These are phyloP conservation scores for Panulirus ornatus DNA, from an alignment of 1,140 invertebrate genomes.

Conservation along the genomic window DNA sequence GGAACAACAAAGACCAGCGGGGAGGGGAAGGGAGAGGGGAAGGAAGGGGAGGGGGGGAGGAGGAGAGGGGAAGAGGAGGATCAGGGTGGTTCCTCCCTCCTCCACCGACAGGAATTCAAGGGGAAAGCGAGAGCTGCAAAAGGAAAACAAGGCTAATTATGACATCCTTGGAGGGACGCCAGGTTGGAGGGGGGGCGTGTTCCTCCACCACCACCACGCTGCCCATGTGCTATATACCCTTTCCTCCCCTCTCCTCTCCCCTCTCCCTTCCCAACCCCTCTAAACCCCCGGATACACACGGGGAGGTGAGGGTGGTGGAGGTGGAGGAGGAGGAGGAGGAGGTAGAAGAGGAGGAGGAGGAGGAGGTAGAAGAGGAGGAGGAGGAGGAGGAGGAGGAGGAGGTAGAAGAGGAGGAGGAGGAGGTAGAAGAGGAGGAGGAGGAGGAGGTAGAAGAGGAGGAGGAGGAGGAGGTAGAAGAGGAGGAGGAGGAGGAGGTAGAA, in stretches of 20 bases:
- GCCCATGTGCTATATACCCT: background rate
- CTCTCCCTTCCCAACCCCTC: background rate
- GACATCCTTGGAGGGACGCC: slow-evolving; percentile 60
- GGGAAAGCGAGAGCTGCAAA: slow-evolving; percentile 40
- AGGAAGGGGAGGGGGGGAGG: background rate
- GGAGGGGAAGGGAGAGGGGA: background rate
- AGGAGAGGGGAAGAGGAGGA: background rate
- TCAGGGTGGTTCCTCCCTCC: no score
- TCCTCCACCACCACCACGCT: background rate
- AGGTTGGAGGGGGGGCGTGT: slow-evolving; percentile 1
- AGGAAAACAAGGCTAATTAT: slow-evolving; percentile 68
- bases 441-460: background rate
- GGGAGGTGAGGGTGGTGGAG: background rate
- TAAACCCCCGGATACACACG: no score
- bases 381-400: background rate
- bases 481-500: background rate
- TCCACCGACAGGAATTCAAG: slow-evolving; percentile 28
- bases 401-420: background rate
- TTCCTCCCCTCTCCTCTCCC: background rate
- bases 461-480: background rate
- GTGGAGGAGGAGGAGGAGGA: slow-evolving; percentile 10
- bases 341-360: background rate
- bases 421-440: background rate
- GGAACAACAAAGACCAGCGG: background rate
- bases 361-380: background rate